Evolutionary conservation across 92 coral and sea anemone genomes (phyloP).

Genomic region (Siderastrea siderea): DNA sequence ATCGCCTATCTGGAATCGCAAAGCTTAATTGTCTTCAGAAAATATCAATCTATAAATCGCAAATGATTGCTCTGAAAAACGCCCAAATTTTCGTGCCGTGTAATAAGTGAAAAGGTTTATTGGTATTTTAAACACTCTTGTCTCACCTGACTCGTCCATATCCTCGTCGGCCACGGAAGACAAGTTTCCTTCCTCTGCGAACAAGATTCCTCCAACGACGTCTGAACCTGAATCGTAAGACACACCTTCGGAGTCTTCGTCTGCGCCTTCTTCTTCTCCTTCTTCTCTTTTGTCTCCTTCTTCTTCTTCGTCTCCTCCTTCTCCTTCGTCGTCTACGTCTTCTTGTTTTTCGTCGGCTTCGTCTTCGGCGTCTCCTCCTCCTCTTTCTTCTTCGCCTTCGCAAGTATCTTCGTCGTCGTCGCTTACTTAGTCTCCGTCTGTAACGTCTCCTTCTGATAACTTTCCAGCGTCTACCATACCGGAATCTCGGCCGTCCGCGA

Average conservation of each 20-base stretch:
- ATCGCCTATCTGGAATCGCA: too few relatives aligned
- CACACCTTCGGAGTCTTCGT: constrained; percentile 36
- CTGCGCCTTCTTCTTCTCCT: constrained; percentile 3
- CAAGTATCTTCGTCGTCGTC: background rate
- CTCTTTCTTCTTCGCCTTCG: constrained; percentile 14
- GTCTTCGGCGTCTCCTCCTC: constrained; percentile 21
- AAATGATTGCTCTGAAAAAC: too few relatives aligned
- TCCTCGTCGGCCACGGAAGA: constrained; percentile 11
- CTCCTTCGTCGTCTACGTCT: constrained; percentile 17
- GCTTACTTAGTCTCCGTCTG: background rate
- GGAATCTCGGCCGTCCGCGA: background rate
- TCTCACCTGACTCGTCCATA: constrained; percentile 27
- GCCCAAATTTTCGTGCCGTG: background rate
- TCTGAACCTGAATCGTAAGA: constrained; percentile 7
- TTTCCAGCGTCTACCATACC: background rate
- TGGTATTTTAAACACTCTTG: background rate
- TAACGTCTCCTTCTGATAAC: background rate
- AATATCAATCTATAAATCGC: too few relatives aligned
- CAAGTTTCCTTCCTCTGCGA: background rate
- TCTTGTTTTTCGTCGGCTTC: constrained; percentile 2
- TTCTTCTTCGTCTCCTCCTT: constrained; percentile 31
- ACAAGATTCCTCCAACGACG: constrained; percentile 34
- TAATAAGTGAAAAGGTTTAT: background rate
- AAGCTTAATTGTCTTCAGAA: too few relatives aligned
- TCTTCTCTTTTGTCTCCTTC: constrained; percentile 28